Percentiles rank a stretch among this genome's conserved stretches.
Conservation (phyloP, 1,140 invertebrate genomes). For the Calephelis virginiensis region DNA sequence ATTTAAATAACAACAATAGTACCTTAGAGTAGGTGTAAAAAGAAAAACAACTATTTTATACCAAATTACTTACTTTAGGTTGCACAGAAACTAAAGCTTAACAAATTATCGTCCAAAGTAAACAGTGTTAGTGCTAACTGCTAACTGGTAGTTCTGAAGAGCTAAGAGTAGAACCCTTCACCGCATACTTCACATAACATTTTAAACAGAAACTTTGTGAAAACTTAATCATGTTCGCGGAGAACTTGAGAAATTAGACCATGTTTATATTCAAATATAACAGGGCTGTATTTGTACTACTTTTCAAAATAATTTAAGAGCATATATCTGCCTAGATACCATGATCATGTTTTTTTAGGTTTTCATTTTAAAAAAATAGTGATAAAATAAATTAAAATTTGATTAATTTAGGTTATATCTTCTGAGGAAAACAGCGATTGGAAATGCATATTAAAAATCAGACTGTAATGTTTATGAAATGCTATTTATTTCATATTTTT, state of each 20-base stretch:
- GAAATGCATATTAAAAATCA: too few species aligned
- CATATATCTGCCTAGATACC: too few species aligned
- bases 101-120: neutral
- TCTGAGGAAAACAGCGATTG: too few species aligned
- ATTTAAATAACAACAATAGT: too few species aligned
- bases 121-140: conserved; percentile 2
- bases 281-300: neutral
- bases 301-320: too few species aligned
- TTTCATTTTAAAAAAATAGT: too few species aligned
- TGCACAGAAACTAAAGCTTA: conserved; percentile 1
- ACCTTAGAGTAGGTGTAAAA: neutral
- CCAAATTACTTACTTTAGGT: neutral
- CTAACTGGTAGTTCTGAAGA: neutral
- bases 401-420: too few species aligned
- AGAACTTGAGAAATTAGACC: conserved; percentile 6
- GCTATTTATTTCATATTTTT: too few species aligned
- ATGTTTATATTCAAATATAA: neutral
- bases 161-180: neutral
- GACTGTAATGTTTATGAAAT: too few species aligned
- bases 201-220: conserved; percentile 11
- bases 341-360: too few species aligned
- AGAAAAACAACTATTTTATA: neutral
- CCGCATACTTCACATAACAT: conserved; percentile 8
- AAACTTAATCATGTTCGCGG: conserved; percentile 12
- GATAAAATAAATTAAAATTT: too few species aligned